Conservation (phyloP, 92 coral and sea anemone species). For the Blastomussa wellsi region DNA sequence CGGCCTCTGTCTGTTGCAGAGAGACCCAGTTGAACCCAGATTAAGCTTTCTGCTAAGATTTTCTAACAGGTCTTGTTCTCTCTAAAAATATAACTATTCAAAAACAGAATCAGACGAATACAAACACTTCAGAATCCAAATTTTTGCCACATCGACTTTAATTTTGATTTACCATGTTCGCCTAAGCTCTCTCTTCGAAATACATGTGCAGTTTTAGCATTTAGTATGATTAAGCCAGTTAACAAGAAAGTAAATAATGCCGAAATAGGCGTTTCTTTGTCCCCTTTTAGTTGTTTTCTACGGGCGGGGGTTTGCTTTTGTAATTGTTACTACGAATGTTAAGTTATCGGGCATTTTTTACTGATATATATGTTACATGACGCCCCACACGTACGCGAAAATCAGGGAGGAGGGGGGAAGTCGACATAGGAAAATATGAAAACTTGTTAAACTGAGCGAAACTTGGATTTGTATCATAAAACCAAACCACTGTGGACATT, state of each 20-base stretch:
- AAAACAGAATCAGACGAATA: neutral
- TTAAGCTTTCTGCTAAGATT: neutral
- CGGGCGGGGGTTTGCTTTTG: neutral
- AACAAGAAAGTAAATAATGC: neutral
- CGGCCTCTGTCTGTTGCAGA: neutral
- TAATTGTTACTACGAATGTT: neutral
- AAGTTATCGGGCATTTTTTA: neutral
- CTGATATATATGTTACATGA: neutral
- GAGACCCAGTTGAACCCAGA: neutral
- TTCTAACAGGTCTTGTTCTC: neutral
- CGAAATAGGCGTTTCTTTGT: slow-evolving; percentile 20
- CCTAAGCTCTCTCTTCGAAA: neutral
- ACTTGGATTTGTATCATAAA: neutral
- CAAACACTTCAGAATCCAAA: neutral
- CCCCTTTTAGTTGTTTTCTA: neutral
- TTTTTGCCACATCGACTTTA: neutral
- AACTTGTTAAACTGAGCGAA: neutral
- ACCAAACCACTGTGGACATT: neutral
- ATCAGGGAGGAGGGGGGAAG: neutral
- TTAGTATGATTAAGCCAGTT: neutral
- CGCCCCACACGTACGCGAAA: neutral
- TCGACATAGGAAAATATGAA: neutral
- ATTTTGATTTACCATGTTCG: no score
- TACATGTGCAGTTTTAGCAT: neutral
- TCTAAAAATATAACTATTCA: neutral